These are phyloP conservation scores for Micropoecilia bifurca DNA, from an alignment of 2,797 vertebrate genomes.

Conservation along the genomic window DNA sequence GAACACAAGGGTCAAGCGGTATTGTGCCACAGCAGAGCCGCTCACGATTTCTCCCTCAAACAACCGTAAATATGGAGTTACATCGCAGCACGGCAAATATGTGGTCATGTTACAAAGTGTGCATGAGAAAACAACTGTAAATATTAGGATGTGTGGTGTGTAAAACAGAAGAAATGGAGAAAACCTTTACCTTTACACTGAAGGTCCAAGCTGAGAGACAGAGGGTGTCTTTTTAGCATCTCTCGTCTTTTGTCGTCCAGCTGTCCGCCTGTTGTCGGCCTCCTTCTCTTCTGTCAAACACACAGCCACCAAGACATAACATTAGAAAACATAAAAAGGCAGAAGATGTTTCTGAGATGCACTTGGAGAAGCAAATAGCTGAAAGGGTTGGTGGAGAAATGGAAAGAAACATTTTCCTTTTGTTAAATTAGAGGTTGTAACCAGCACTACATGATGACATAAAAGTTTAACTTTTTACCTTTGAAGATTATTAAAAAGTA, in stretches of 20 bases:
- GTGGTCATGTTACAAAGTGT: constrained; percentile 9
- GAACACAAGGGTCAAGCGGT: constrained; percentile 56
- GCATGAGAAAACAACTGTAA: constrained; percentile 1
- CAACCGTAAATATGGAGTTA: constrained; percentile 24
- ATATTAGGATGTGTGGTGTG: background rate
- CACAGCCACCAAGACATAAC: constrained; percentile 1
- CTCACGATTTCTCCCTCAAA: constrained; percentile 19
- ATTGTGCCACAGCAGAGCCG: constrained; percentile 43
- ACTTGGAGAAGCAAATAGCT: background rate
- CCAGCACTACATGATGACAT: background rate
- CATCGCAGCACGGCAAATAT: constrained; percentile 12
- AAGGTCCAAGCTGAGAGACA: constrained; percentile 90
- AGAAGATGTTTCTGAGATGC: constrained; percentile 5
- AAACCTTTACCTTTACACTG: constrained; percentile 91
- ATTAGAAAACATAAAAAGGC: background rate
- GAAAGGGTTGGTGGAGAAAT: background rate
- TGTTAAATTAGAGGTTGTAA: background rate
- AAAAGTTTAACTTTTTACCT: background rate
- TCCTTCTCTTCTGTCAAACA: constrained; percentile 88
- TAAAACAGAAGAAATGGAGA: background rate
- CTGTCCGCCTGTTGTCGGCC: constrained; percentile 92
- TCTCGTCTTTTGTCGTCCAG: constrained; percentile 96
- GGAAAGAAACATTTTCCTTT: background rate
- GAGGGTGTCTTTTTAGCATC: constrained; percentile 94
- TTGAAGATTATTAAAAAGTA: background rate